Evolutionary conservation across 2,113 vertebrate genomes (phyloP).

Genomic region (Dryoscopus gambensis): DNA sequence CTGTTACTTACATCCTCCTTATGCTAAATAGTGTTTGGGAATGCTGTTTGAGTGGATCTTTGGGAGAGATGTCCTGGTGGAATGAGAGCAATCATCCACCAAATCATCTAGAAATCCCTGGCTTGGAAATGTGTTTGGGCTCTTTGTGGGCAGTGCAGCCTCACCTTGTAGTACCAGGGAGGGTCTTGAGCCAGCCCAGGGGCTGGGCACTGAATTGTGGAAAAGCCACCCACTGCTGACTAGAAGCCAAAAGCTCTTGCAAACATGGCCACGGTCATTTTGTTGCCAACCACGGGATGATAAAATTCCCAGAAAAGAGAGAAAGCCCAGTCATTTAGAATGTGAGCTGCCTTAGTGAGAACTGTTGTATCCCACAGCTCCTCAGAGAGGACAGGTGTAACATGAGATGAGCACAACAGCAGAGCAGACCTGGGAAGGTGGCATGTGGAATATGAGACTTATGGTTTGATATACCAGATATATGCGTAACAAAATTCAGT

Average conservation of each 20-base stretch:
- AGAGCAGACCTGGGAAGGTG: background rate
- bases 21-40: background rate
- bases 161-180: background rate
- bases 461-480: background rate
- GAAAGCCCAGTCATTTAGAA: background rate
- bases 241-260: background rate
- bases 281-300: accelerated
- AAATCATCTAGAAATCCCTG: background rate
- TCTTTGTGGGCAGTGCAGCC: background rate
- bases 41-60: background rate
- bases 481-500: background rate
- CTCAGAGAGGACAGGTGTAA: accelerated
- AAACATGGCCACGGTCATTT: accelerated
- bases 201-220: no score
- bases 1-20: background rate
- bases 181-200: background rate
- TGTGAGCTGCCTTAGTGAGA: background rate
- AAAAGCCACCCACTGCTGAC: background rate
- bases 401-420: background rate
- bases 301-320: background rate
- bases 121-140: background rate
- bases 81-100: background rate
- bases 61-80: background rate
- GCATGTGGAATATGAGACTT: background rate
- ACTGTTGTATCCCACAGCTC: background rate